Base-by-base conservation (phyloP, 2,797 vertebrate species). In the Enteromius radiatus region DNA sequence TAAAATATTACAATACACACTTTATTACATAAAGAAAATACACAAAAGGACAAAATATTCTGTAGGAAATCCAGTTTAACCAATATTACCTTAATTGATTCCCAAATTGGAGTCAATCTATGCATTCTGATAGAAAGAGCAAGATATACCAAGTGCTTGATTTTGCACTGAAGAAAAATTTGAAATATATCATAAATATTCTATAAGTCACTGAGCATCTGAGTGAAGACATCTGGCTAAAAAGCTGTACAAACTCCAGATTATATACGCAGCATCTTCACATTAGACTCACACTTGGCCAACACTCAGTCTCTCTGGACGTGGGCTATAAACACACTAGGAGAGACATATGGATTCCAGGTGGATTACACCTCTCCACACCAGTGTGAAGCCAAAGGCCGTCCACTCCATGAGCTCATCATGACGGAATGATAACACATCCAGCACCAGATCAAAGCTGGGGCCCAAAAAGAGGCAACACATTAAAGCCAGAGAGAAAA, bases 361-460 rank as follows among this genome's bases (percentile, higher is more conserved):
- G 88, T 90, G 90, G 90, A 91, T 87, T 88, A 87, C 86, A 91
- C 89, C 92, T 91, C 89, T 92, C 89, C 86, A 88, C 70, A 71
- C 41, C 63, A 84, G 28, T 80, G 69, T 78, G 68, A 80, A 84
- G 89, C 84, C 88, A 84, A 85, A 90, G 92, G 88, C 91, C 84
- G 90, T 90, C 87, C 88, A 88, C 89, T 93, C 89, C 91, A 93
- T 94, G 94, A 96, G 95, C 93, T 95, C 94, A 96, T 94, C 92
- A 91, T 92, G 92, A 94, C 84, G 87, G 96, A 97, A 97, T 96
- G 95, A 95, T 95, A 97, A 97, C 95, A 91, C 96, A 97, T 95
- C 94, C 96, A 95, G 94, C 94, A 92, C 92, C 93, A 96, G 96
- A 97, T 97, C 96, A 98, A 97, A 97, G 96, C 85, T 86, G 92